Conservation (phyloP, 2,113 vertebrate genomes). For the Hassar affinis region DNA sequence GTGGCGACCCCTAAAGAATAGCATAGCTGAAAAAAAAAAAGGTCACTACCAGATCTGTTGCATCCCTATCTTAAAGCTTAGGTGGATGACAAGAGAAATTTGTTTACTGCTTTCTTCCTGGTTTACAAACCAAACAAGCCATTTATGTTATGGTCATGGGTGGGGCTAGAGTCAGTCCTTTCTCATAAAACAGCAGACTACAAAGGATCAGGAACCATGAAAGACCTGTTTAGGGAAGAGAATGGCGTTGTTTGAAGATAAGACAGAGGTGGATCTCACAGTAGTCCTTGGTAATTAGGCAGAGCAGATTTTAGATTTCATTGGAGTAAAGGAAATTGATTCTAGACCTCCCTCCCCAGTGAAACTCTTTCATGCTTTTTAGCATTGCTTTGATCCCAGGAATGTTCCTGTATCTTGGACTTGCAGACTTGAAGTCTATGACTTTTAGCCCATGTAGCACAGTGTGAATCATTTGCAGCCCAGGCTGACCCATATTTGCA, state of each 20-base stretch:
- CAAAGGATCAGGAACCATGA: conserved; percentile 6
- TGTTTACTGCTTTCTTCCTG: background rate
- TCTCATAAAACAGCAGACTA: conserved; percentile 45
- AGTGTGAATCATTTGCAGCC: background rate
- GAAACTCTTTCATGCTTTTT: conserved; percentile 30
- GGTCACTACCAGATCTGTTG: background rate
- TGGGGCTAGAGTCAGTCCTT: conserved; percentile 42
- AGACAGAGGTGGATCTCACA: conserved; percentile 36
- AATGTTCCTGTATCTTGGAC: conserved; percentile 57
- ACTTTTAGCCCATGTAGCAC: conserved; percentile 27
- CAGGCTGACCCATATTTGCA: background rate
- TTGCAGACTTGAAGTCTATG: conserved; percentile 49
- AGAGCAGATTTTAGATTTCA: conserved; percentile 44
- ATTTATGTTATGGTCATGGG: conserved; percentile 42
- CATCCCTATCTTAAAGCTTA: background rate
- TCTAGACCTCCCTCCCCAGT: conserved; percentile 3
- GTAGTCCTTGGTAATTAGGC: conserved; percentile 36
- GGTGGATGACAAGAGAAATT: background rate
- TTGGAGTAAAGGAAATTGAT: conserved; percentile 19
- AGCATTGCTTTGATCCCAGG: conserved; percentile 47
- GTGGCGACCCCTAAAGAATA: no score
- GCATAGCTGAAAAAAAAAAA: no score
- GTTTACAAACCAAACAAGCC: background rate
- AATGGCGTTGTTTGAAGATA: conserved; percentile 42
- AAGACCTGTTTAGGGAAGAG: conserved; percentile 25